Evolutionary conservation across 2,113 vertebrate species (phyloP).

Genomic region (Ahaetulla prasina): DNA sequence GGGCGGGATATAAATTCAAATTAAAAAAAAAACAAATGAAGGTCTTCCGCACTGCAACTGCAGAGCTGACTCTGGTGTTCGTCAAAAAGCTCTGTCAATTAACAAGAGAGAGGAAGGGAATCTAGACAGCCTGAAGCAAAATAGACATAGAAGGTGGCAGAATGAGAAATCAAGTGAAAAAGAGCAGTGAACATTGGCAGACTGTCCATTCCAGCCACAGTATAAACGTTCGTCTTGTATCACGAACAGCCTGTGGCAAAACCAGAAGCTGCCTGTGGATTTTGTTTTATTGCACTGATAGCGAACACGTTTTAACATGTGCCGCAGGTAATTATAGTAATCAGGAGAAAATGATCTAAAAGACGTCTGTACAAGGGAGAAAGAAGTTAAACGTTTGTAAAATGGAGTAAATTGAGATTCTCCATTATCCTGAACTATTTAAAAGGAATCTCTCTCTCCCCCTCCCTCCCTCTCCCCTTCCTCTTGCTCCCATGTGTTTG

Average conservation of each 20-base stretch:
- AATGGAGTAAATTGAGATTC: not conserved
- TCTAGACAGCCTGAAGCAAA: not conserved
- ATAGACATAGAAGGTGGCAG: not conserved
- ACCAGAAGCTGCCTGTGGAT: not conserved
- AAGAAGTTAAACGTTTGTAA: not conserved
- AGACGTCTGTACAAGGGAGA: not conserved
- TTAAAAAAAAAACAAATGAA: too few relatives aligned
- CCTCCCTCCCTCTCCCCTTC: not conserved
- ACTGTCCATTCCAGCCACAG: not conserved
- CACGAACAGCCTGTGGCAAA: not conserved
- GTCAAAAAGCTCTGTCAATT: conserved; percentile 3
- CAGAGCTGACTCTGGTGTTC: not conserved
- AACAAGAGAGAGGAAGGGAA: not conserved
- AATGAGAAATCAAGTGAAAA: conserved; percentile 3
- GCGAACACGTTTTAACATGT: not conserved
- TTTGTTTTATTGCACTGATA: not conserved
- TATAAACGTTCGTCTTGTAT: not conserved
- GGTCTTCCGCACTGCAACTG: not conserved
- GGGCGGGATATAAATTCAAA: too few relatives aligned
- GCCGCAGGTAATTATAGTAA: not conserved
- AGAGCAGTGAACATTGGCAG: not conserved
- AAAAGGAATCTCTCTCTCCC: not conserved
- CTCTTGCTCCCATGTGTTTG: not conserved
- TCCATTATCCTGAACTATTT: not conserved
- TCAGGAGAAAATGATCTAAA: not conserved